These are phyloP conservation scores for Pitta sordida DNA, from an alignment of 2,113 vertebrate species.

Conservation along the genomic window DNA sequence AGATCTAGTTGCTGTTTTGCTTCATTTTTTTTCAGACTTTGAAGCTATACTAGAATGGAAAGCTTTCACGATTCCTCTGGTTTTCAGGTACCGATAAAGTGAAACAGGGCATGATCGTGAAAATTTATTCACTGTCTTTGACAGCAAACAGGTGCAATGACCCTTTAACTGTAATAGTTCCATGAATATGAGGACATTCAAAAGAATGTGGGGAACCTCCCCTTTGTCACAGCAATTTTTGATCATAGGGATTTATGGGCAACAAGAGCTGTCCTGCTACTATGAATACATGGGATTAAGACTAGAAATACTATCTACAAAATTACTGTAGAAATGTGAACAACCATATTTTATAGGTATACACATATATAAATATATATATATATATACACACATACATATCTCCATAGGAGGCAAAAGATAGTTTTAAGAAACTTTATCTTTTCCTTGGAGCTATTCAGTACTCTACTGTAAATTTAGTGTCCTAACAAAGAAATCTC, in stretches of 20 bases:
- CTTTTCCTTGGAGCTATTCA: not conserved
- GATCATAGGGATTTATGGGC: not conserved
- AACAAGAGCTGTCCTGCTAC: not conserved
- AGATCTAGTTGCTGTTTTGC: not conserved
- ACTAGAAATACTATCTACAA: not conserved
- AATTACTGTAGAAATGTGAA: not conserved
- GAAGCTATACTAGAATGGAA: rapidly evolving
- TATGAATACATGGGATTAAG: not conserved
- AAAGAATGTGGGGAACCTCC: not conserved
- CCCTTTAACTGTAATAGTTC: not conserved
- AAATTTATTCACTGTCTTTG: not conserved
- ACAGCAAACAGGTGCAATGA: not conserved
- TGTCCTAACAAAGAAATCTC: not conserved
- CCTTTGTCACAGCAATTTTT: not conserved
- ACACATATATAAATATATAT: rapidly evolving
- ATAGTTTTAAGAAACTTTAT: not conserved
- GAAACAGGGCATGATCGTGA: not conserved
- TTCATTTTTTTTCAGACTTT: not conserved
- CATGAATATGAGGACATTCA: not conserved
- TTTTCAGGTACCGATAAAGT: not conserved
- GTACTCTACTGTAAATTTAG: not conserved
- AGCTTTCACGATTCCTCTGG: not conserved
- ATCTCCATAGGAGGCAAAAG: not conserved
- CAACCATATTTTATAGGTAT: not conserved
- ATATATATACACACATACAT: rapidly evolving